Evolutionary conservation across 37 sponge, comb jelly and placozoan genomes (phyloP).

Genomic region (Ianthella basta): DNA sequence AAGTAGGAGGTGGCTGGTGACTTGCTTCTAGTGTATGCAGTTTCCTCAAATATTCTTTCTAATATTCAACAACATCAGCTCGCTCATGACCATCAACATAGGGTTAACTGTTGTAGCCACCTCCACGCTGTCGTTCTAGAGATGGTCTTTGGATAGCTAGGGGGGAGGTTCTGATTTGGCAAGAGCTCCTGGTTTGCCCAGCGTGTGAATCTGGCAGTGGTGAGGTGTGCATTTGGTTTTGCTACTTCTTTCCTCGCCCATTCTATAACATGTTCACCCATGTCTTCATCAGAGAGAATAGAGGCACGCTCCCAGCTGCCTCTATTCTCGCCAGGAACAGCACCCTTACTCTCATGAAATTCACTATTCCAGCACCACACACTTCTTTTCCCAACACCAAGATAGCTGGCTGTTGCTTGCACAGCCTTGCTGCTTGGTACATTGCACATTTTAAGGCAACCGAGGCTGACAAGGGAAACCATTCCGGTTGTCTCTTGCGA

Average conservation of each 20-base stretch:
- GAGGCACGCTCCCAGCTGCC: not conserved
- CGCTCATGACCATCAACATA: constrained; percentile 62
- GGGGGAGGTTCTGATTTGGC: not conserved
- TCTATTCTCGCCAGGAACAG: too few species aligned
- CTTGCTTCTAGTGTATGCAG: not conserved
- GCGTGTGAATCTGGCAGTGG: not conserved
- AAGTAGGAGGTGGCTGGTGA: not conserved
- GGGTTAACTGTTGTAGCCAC: not conserved
- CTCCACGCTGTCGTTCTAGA: not conserved
- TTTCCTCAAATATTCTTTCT: not conserved
- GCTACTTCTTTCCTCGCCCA: not conserved
- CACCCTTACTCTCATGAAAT: not conserved
- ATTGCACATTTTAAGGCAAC: too few species aligned
- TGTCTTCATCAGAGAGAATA: not conserved
- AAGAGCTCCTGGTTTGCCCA: not conserved
- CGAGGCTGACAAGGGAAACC: too few species aligned
- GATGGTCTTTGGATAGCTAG: not conserved
- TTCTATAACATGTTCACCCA: not conserved
- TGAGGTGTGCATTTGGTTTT: not conserved
- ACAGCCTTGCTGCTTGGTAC: not conserved
- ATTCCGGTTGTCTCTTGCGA: not conserved
- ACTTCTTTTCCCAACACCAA: not conserved
- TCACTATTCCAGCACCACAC: not conserved
- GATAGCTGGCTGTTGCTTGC: not conserved
- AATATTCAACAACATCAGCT: constrained; percentile 40